Percentiles rank a stretch among this genome's conserved stretches.
These are phyloP conservation scores for Microplitis deprimator DNA, from an alignment of 2,888 invertebrate genomes.

Conservation along the genomic window DNA sequence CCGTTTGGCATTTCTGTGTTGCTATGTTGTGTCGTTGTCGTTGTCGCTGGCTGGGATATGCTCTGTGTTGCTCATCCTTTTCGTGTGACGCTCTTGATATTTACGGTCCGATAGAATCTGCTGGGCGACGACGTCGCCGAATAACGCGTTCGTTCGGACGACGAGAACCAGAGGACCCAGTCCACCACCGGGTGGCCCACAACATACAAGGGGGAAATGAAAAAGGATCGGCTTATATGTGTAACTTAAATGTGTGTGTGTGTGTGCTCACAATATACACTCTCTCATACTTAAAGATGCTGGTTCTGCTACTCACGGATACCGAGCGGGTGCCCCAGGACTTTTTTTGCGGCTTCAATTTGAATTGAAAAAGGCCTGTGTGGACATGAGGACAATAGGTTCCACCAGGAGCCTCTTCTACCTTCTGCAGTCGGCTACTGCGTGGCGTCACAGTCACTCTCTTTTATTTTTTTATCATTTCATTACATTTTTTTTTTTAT, in stretches of 20 bases:
- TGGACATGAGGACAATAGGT: conserved; percentile 70
- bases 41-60: not conserved
- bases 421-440: conserved; percentile 35
- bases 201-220: conserved; percentile 44
- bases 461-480: conserved; percentile 19
- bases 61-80: conserved; percentile 17
- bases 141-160: conserved; percentile 32
- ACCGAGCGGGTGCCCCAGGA: conserved; percentile 49
- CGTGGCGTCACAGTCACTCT: conserved; percentile 27
- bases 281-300: not conserved
- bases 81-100: conserved; percentile 65
- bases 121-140: conserved; percentile 57
- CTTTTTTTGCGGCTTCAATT: conserved; percentile 67
- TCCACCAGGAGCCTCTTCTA: conserved; percentile 56
- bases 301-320: not conserved
- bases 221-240: conserved; percentile 40
- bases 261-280: not conserved
- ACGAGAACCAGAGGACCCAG: conserved; percentile 25
- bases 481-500: conserved; percentile 20
- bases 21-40: not conserved
- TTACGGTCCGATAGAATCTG: conserved; percentile 70
- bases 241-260: not conserved
- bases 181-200: conserved; percentile 27
- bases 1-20: not conserved
- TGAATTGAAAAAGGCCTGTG: conserved; percentile 68